These are phyloP conservation scores for Bubo scandiacus DNA, from an alignment of 2,113 vertebrate species.

Conservation along the genomic window DNA sequence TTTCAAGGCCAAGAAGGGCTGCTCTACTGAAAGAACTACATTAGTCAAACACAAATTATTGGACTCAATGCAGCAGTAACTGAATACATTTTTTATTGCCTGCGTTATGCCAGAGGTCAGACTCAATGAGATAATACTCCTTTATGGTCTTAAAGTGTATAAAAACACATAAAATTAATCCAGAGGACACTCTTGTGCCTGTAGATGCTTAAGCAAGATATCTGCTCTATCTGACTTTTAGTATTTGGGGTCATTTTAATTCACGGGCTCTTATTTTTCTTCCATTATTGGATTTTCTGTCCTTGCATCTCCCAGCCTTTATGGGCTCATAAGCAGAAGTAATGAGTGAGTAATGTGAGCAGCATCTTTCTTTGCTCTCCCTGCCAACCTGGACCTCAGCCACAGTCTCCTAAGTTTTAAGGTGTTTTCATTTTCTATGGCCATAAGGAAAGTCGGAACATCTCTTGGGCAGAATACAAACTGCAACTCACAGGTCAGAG, in stretches of 20 bases:
- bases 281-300: conserved; percentile 29
- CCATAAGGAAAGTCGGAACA: not conserved
- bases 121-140: conserved; percentile 19
- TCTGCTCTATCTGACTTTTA: not conserved
- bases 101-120: not conserved
- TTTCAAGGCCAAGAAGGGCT: not conserved
- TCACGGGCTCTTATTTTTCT: not conserved
- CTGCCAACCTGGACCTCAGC: not conserved
- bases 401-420: not conserved
- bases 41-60: conserved; percentile 30
- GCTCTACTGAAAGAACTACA: not conserved
- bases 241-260: conserved; percentile 26
- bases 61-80: not conserved
- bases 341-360: conserved; percentile 2
- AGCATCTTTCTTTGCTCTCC: not conserved
- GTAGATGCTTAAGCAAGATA: conserved; percentile 8
- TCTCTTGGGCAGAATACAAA: not conserved
- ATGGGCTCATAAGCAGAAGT: not conserved
- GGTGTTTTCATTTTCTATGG: not conserved
- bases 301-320: not conserved
- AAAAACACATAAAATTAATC: conserved; percentile 42
- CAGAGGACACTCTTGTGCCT: not conserved
- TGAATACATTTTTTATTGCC: conserved; percentile 29
- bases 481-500: not conserved
- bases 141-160: conserved; percentile 23